A percentile compares a stretch with the other conserved stretches of the same genome.
Conservation (phyloP, 2,888 invertebrate species). For the Anarsia innoxiella region DNA sequence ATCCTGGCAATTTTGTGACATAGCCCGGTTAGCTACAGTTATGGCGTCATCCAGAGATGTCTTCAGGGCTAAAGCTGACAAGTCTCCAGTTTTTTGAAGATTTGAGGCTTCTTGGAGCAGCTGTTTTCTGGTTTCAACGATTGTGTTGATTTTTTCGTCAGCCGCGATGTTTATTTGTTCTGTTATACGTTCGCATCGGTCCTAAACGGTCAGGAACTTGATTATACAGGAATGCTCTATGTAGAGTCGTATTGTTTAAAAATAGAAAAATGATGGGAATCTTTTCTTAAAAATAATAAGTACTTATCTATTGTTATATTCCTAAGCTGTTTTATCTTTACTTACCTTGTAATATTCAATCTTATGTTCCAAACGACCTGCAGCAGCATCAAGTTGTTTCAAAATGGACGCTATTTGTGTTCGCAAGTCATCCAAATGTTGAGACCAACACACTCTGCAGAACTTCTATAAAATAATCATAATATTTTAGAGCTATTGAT, state of each 20-base stretch:
- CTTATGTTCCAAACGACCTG: slow-evolving; percentile 69
- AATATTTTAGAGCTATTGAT: neutral
- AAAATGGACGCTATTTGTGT: slow-evolving; percentile 71
- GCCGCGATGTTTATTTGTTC: slow-evolving; percentile 69
- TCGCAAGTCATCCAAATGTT: slow-evolving; percentile 75
- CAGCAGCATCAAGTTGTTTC: slow-evolving; percentile 72
- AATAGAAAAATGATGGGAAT: too few relatives aligned
- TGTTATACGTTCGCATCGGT: slow-evolving; percentile 68
- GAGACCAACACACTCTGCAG: slow-evolving; percentile 76
- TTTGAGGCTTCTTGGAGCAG: slow-evolving; percentile 55
- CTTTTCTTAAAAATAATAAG: too few relatives aligned
- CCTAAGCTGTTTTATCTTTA: too few relatives aligned
- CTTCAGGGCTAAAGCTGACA: slow-evolving; percentile 61
- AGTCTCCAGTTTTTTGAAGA: slow-evolving; percentile 57
- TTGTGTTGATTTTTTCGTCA: slow-evolving; percentile 67
- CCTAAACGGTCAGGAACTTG: too few relatives aligned
- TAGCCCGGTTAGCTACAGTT: slow-evolving; percentile 49
- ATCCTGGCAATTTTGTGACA: slow-evolving; percentile 48
- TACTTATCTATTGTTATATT: too few relatives aligned
- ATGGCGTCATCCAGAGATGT: slow-evolving; percentile 58
- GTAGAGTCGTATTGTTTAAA: too few relatives aligned
- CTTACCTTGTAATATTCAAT: slow-evolving; percentile 72
- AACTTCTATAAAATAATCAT: slow-evolving; percentile 61
- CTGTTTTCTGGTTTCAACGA: slow-evolving; percentile 55
- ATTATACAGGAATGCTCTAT: too few relatives aligned